phyloP scores from a whole-genome alignment of 2,888 invertebrate species.

The Melipona bicolor region DNA sequence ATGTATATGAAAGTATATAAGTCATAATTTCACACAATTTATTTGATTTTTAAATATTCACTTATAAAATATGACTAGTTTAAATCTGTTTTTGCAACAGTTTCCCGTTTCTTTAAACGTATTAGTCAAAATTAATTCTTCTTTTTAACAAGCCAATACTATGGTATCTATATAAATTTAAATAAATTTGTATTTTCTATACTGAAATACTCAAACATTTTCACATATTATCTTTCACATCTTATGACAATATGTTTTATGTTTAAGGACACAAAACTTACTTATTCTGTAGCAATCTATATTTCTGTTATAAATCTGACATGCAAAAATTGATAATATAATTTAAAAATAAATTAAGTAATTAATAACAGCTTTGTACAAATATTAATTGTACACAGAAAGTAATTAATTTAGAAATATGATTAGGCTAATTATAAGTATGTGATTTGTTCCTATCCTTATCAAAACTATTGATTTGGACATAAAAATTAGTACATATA shows the following conservation, averaged over 20 bases:
- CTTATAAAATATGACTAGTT: conserved; percentile 55
- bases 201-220: conserved; percentile 25
- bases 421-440: conserved; percentile 4
- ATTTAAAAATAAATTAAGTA: conserved; percentile 22
- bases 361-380: not conserved
- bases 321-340: conserved; percentile 18
- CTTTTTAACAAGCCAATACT: conserved; percentile 21
- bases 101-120: conserved; percentile 24
- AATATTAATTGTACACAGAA: conserved; percentile 14
- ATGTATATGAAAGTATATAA: conserved; percentile 39
- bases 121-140: conserved; percentile 28
- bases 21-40: conserved; percentile 21
- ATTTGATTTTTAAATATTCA: conserved; percentile 36
- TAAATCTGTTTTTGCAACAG: conserved; percentile 35
- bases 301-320: not conserved
- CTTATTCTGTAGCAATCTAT: not conserved
- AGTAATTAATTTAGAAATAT: conserved; percentile 24
- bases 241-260: conserved; percentile 26
- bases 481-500: conserved; percentile 15
- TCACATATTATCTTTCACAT: not conserved
- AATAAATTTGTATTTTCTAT: conserved; percentile 6
- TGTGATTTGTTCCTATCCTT: not conserved
- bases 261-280: conserved; percentile 19
- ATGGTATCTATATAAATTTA: conserved; percentile 31
- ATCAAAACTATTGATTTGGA: conserved; percentile 16